Percentiles rank a stretch among this genome's conserved stretches.
phyloP scores from a whole-genome alignment of 2,797 vertebrate species.

The Bradypodion ventrale region DNA sequence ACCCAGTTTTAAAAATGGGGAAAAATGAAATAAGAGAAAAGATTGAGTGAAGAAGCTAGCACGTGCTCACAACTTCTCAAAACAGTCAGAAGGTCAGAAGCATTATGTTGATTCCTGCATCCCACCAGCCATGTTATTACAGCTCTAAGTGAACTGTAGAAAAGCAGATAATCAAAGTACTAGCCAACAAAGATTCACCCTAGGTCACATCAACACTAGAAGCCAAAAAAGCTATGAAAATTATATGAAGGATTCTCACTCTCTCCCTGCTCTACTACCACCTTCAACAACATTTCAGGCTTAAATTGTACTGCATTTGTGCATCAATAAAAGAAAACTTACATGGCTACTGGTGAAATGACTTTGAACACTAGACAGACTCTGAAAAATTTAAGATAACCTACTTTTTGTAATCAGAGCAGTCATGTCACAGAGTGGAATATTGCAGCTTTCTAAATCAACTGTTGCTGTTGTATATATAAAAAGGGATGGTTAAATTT shows the following conservation, averaged over 20 bases:
- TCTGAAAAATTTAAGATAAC: constrained; percentile 15
- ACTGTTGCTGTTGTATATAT: constrained; percentile 48
- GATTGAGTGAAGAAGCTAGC: neutral
- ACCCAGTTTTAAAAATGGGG: neutral
- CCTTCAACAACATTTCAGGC: neutral
- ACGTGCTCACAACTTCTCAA: neutral
- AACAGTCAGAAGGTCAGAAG: neutral
- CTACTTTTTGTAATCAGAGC: neutral
- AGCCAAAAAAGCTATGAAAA: neutral
- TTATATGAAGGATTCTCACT: neutral
- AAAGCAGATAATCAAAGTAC: neutral
- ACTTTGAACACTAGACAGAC: neutral
- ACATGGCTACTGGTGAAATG: constrained; percentile 16
- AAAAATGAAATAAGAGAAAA: neutral
- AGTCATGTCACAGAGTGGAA: constrained; percentile 44
- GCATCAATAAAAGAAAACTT: neutral
- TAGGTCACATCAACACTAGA: neutral
- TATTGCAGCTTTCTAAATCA: constrained; percentile 45
- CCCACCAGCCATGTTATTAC: neutral
- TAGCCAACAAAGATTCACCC: neutral
- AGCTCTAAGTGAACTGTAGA: neutral
- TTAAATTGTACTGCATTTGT: neutral
- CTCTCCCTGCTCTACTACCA: neutral
- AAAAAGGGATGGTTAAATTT: constrained; percentile 64
- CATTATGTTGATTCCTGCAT: neutral